Evolutionary conservation across 2,888 invertebrate species (phyloP).

Genomic region (Stictocephala bisonia): DNA sequence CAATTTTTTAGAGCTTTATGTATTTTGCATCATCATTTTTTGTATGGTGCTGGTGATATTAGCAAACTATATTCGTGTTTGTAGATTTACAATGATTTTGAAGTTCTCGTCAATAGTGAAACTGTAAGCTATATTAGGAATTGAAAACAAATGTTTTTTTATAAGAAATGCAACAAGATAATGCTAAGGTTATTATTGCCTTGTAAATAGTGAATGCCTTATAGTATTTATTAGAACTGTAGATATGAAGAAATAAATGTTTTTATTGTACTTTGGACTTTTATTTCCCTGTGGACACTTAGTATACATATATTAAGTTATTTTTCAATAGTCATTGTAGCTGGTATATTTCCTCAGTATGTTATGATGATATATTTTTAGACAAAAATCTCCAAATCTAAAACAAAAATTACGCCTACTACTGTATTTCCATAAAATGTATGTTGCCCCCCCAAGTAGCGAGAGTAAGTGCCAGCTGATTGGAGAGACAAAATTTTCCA

Average conservation of each 20-base stretch:
- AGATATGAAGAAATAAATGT: conserved; percentile 41
- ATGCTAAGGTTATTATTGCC: neutral
- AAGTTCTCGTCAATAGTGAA: neutral
- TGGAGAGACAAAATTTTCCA: too few relatives aligned
- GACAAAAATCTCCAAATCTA: too few relatives aligned
- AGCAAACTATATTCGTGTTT: neutral
- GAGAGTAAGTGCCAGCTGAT: too few relatives aligned
- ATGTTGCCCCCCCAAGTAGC: too few relatives aligned
- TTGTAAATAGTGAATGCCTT: conserved; percentile 25
- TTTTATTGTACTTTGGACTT: too few relatives aligned
- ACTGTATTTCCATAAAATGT: too few relatives aligned
- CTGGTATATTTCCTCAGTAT: too few relatives aligned
- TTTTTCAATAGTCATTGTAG: too few relatives aligned
- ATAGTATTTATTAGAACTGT: conserved; percentile 37
- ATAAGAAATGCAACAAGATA: neutral
- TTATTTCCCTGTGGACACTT: too few relatives aligned
- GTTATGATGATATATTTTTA: too few relatives aligned
- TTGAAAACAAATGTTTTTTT: neutral
- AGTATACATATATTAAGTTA: too few relatives aligned
- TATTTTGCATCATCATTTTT: neutral
- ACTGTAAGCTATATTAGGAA: neutral
- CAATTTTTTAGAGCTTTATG: neutral
- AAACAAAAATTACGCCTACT: too few relatives aligned
- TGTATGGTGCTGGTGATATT: conserved; percentile 38
- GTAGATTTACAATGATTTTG: neutral